Conservation (phyloP, 1,140 invertebrate genomes). For the Magallana gigas region DNA sequence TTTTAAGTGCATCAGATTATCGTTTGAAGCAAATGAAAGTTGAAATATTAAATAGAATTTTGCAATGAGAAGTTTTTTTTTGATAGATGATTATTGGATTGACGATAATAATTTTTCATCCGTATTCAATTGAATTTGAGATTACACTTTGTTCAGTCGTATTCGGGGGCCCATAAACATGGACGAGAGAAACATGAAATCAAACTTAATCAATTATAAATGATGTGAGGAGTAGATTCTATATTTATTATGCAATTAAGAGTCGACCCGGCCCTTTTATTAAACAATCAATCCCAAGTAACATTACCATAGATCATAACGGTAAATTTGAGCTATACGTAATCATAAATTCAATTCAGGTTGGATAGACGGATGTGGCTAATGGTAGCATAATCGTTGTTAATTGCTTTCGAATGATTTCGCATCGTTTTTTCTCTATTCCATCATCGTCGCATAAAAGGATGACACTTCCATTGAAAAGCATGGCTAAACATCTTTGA, state of each 20-base stretch:
- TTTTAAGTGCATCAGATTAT: no score
- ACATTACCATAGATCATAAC: slow-evolving; percentile 12
- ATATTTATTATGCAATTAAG: slow-evolving; percentile 20
- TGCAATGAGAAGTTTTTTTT: no score
- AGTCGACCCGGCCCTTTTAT: not conserved
- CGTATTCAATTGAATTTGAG: no score
- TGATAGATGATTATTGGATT: no score
- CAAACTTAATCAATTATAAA: slow-evolving; percentile 11
- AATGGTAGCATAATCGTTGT: slow-evolving; percentile 11
- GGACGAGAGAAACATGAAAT: not conserved
- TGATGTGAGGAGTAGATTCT: not conserved
- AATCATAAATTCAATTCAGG: slow-evolving; percentile 5
- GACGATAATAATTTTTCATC: no score
- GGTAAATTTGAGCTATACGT: not conserved
- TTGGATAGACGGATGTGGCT: not conserved
- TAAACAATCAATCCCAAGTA: not conserved
- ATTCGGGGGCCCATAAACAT: no score
- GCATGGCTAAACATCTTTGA: slow-evolving; percentile 12
- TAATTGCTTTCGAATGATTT: slow-evolving; percentile 15
- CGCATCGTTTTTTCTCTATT: slow-evolving; percentile 1
- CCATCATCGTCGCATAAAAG: not conserved
- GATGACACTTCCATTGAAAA: slow-evolving; percentile 4
- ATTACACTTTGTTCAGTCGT: no score
- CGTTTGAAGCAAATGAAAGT: no score
- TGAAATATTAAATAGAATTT: no score